These are phyloP conservation scores for Scelioninae gen. 2 DNA, from an alignment of 2,888 invertebrate species.

Conservation along the genomic window DNA sequence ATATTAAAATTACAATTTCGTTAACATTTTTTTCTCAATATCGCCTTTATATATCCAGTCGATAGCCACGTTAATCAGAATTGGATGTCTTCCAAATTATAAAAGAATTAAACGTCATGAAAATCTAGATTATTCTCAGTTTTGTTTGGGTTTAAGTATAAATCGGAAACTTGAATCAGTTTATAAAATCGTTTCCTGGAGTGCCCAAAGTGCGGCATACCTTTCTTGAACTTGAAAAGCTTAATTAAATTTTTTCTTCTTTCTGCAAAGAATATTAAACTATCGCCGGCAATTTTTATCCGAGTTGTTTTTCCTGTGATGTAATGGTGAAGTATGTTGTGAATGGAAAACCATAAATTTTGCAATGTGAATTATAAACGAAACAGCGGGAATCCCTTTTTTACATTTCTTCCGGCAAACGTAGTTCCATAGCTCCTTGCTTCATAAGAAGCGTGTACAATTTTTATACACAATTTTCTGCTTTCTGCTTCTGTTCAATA, in stretches of 20 bases:
- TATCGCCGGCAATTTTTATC: conserved; percentile 3
- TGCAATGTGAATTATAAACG: conserved; percentile 33
- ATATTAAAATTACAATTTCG: conserved; percentile 8
- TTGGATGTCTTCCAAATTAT: too few relatives aligned
- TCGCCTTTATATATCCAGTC: too few relatives aligned
- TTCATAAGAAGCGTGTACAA: neutral
- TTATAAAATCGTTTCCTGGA: neutral
- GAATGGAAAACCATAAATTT: conserved; percentile 36
- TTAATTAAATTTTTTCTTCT: conserved; percentile 43
- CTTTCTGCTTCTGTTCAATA: too few relatives aligned
- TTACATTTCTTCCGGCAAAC: neutral
- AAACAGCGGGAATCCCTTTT: conserved; percentile 22
- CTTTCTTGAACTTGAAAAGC: conserved; percentile 16
- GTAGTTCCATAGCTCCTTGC: neutral
- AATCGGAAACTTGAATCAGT: neutral
- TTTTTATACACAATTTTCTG: too few relatives aligned
- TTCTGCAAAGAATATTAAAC: conserved; percentile 27
- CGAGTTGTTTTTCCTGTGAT: neutral
- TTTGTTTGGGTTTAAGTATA: too few relatives aligned
- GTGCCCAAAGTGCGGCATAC: conserved; percentile 7
- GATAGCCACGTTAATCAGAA: too few relatives aligned
- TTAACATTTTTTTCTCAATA: too few relatives aligned
- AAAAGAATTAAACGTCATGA: too few relatives aligned
- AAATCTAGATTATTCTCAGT: too few relatives aligned
- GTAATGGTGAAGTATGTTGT: conserved; percentile 26